Base-by-base conservation (phyloP, 2,797 vertebrate genomes). In the Danio tinwini region DNA sequence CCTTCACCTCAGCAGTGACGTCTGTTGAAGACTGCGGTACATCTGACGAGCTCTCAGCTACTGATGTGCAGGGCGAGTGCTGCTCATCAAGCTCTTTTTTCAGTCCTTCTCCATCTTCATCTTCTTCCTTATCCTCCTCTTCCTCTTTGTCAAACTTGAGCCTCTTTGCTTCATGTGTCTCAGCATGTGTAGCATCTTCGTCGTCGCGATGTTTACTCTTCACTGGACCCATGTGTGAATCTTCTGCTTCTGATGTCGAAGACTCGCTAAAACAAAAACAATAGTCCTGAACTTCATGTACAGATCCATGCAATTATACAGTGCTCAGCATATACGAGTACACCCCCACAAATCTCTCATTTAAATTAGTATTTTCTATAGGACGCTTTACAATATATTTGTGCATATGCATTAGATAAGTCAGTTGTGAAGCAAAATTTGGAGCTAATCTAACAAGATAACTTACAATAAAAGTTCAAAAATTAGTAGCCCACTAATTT, bases 71-170 rank as follows among this genome's bases (percentile, higher is more conserved):
- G 67, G 86, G 89, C 49, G 89, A 68, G 14, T 78, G 72, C 40
- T 76, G 81, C 6, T 61, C 83, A 5, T 71, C 70, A 14, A 63
- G 74, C 21, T 80, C 82, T 9, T 84, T 80, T 6, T 79, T 75
- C 0, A 58, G 49, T 12, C 10, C 74, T 29, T 83, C 81, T 0
- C 62, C 80, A 0, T 83, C 74, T 80, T 92, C 92, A 2, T 78
- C 72, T 0, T 29, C 29, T 29, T 29, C n/a, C n/a, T n/a, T n/a
- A n/a, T n/a, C 86, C 12, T 78, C 81, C 0, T 86, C 93, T 14
- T 88, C 87, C 12, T 95, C 94, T 64, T 90, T 91, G 85, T 96
- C 94, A 86, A 94, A 95, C 73, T 94, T 94, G 69, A 96, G 93
- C 88, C 95, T 94, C 89, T 96, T 96, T 44, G 94, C 94, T 82